Evolutionary conservation across 2,888 invertebrate genomes (phyloP), one percentile per base, ranked within the genome.

Genomic region (Drosophila koepferae): DNA sequence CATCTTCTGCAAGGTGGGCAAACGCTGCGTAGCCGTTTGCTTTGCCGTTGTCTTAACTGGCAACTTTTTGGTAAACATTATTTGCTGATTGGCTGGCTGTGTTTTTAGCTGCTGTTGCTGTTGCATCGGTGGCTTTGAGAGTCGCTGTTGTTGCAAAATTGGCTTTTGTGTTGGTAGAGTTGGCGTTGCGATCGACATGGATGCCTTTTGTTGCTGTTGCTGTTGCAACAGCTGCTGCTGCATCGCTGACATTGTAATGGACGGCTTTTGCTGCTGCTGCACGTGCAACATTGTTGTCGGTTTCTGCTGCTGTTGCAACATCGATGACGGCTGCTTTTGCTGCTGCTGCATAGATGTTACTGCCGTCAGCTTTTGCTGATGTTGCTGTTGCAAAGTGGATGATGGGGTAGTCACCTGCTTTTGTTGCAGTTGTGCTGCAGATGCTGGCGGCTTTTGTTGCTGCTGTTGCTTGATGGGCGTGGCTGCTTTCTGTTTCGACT

Each of bases 1-100:
- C 7, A 56, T 58, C 34, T 43, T 81, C n/a, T 70, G 81, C 49
- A 77, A 8, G 16, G 71, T 73, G 16, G 84, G 74, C 18, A 80
- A 64, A 6, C 69, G 74, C 41, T 80, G 80, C 41, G 58, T n/a
- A 7, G 46, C 46, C 4, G 61, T 64, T 59, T 62, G 49, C 3
- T 51, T 51, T 18, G 65, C 44, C 18, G 67, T 63, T 7, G 54
- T 58, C 18, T 70, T 70, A 12, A 58, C 8, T 16, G 53, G 60
- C 7, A 59, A 55, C 16, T 72, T 78, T 40, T 59, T 74, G 28
- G 67, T 31, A 7, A 63, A 10, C 12, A 59, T 41, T 34, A 61
- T 10, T 34, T 72, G 67, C 2, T 20, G 10, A 10, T 28, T 40
- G 9, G 10, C 38, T 1, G 54, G 0, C 49, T 51, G 69, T 8